These are phyloP conservation scores for Bradypodion ventrale DNA, from an alignment of 2,797 vertebrate species.

Conservation along the genomic window DNA sequence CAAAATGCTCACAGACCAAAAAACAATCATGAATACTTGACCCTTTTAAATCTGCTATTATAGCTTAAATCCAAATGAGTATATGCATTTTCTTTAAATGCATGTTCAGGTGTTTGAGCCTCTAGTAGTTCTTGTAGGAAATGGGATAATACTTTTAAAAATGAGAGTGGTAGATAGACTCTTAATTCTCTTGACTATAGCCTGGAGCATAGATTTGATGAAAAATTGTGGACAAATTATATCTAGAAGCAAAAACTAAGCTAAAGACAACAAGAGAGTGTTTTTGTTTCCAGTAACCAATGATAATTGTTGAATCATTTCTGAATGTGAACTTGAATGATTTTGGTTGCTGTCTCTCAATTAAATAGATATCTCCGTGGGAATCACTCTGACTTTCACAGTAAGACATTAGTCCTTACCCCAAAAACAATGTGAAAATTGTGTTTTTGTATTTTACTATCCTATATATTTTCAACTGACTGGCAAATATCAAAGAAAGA, in stretches of 20 bases:
- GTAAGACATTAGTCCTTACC: conserved; percentile 1
- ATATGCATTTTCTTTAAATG: conserved; percentile 3
- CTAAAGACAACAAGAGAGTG: conserved; percentile 33
- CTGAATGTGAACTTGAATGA: conserved; percentile 32
- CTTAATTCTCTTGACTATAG: conserved; percentile 17
- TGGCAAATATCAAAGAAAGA: neutral
- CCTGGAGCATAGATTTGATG: neutral
- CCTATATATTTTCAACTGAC: neutral
- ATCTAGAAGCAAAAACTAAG: conserved; percentile 34
- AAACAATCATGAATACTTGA: neutral
- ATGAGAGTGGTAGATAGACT: neutral
- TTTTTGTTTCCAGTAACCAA: neutral
- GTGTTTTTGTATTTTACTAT: neutral
- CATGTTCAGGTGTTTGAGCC: neutral
- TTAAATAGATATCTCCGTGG: conserved; percentile 27
- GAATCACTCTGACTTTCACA: conserved; percentile 17
- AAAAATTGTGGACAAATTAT: conserved; percentile 13
- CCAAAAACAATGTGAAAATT: neutral
- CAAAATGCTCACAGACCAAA: conserved; percentile 52
- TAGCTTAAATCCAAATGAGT: rapidly evolving
- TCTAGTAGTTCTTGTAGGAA: neutral
- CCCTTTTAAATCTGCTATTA: neutral
- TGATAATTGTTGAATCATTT: conserved; percentile 16
- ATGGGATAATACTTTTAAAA: neutral
- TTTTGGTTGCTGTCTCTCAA: neutral